phyloP scores from a whole-genome alignment of 2,113 vertebrate genomes.

The Silurus asotus region DNA sequence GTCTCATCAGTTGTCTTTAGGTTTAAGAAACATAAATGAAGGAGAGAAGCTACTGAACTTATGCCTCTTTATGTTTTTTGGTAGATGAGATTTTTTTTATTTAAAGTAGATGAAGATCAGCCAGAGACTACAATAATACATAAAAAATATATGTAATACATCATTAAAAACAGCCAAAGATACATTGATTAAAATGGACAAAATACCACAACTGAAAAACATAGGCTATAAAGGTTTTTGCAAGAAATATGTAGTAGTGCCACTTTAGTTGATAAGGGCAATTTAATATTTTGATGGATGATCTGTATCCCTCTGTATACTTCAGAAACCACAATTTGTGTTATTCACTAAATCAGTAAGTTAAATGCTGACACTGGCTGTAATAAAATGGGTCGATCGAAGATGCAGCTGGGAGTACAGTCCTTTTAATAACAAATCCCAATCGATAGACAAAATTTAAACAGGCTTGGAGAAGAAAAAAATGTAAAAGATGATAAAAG shows the following conservation, averaged over 20 bases:
- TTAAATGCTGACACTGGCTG: neutral
- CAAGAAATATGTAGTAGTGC: neutral
- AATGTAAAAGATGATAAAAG: neutral
- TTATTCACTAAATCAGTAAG: neutral
- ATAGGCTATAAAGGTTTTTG: neutral
- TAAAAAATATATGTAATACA: neutral
- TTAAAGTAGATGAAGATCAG: neutral
- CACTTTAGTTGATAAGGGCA: neutral
- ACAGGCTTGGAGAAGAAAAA: neutral
- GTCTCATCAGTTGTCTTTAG: slow-evolving; percentile 52
- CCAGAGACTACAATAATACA: neutral
- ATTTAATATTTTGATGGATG: slow-evolving; percentile 2
- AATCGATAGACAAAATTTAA: neutral
- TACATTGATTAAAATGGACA: neutral
- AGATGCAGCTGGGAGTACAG: neutral
- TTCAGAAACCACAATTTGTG: neutral
- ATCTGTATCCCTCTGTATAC: neutral
- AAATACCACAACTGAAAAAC: neutral
- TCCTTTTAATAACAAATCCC: neutral
- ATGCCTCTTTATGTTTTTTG: neutral
- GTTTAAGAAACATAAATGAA: slow-evolving; percentile 45
- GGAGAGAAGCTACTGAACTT: neutral
- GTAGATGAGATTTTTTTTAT: neutral
- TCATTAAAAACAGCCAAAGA: neutral
- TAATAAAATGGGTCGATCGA: neutral